Evolutionary conservation across 2,888 invertebrate genomes (phyloP), one percentile per base, ranked within the genome.

Genomic region (Seladonia tumulorum): DNA sequence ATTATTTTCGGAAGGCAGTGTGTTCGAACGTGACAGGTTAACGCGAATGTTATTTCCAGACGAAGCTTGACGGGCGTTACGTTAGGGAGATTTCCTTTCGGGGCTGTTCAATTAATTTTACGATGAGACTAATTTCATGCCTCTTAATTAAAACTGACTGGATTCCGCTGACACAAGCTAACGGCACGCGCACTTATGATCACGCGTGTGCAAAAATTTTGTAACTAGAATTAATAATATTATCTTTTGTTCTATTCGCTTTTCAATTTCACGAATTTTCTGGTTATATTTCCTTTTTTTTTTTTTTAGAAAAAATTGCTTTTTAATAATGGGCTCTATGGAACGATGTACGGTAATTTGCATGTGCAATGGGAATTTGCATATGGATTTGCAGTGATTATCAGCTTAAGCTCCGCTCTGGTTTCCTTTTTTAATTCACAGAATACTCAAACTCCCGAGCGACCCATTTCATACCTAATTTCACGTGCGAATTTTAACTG

Each of bases 31-130:
- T 29, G 35, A 66, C 35, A 35, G 3, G 66, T 29, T 16, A 66
- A 66, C 29, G 66, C 29, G 29, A 66, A 66, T 66, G 66, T 66
- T 66, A 66, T 66, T 66, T 66, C 18, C 66, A 35, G 35, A 18
- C 29, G 35, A 35, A 16, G 35, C 18, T 18, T 66, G 66, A 66
- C 35, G 18, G 29, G 66, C 18, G 35, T 35, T 35, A 35, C 66
- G 66, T 35, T 66, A 66, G 35, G 66, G 66, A 66, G 18, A 14
- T 60, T 25, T 60, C 60, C 60, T 60, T 25, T 60, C 12, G 25
- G 25, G 60, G 25, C 35, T 66, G 18, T 35, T 35, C 66, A 22
- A 35, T 66, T 66, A 35, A 63, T 63, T 63, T 29, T 63, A 63
- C 4, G 60, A 63, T 5, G 29, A 63, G 60, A 63, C 60, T 29